These are phyloP conservation scores for Channa argus DNA, from an alignment of 2,113 vertebrate species.

Conservation along the genomic window DNA sequence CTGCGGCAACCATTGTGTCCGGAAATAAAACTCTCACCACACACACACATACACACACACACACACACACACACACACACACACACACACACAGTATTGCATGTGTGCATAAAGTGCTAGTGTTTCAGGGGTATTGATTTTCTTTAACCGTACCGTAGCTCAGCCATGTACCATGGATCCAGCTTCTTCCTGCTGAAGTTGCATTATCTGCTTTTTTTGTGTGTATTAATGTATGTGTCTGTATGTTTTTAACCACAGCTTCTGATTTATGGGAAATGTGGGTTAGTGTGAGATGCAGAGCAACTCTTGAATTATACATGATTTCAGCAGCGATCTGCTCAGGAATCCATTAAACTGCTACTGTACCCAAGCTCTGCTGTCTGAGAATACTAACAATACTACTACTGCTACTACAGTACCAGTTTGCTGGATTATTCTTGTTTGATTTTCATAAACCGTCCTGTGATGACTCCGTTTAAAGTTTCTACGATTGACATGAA, in stretches of 20 bases:
- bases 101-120: conserved; percentile 27
- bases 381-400: neutral
- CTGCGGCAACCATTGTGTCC: conserved; percentile 56
- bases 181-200: conserved; percentile 8
- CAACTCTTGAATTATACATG: conserved; percentile 37
- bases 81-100: conserved; percentile 7
- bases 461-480: neutral
- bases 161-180: conserved; percentile 10
- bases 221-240: conserved; percentile 1
- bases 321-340: conserved; percentile 35
- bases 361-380: neutral
- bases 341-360: conserved; percentile 13
- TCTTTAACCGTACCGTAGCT: neutral
- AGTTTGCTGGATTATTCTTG: neutral
- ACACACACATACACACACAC: conserved; percentile 8
- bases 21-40: conserved; percentile 6
- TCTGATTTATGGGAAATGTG: conserved; percentile 3
- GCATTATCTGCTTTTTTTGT: neutral
- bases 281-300: neutral
- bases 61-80: conserved; percentile 11
- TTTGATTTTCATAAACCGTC: neutral
- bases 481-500: too few species aligned
- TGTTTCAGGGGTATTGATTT: conserved; percentile 39
- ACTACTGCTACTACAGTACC: neutral
- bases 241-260: neutral